Evolutionary conservation across 2,113 vertebrate genomes (phyloP).

Genomic region (Pungitius pungitius): DNA sequence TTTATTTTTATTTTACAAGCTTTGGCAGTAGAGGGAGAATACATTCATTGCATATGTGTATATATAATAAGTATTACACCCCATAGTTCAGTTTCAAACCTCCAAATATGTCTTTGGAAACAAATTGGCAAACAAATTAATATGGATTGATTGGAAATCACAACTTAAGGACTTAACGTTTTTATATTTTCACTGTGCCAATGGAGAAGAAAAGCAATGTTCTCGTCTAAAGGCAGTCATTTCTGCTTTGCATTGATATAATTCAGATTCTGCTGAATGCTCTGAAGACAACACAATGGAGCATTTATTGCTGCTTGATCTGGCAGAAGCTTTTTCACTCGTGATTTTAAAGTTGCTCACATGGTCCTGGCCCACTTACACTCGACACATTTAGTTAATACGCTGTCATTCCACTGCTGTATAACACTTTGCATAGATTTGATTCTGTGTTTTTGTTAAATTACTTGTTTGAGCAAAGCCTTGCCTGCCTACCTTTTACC

Average conservation of each 20-base stretch:
- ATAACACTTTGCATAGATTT: neutral
- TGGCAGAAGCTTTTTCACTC: slow-evolving; percentile 30
- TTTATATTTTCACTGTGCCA: neutral
- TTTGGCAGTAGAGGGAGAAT: neutral
- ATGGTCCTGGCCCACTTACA: slow-evolving; percentile 8
- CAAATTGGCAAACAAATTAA: neutral
- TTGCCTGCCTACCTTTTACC: slow-evolving; percentile 48
- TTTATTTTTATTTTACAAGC: neutral
- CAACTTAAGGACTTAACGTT: neutral
- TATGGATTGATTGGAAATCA: neutral
- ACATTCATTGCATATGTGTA: too few species aligned
- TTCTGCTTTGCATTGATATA: neutral
- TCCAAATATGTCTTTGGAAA: neutral
- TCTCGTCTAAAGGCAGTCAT: neutral
- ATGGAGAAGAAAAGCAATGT: neutral
- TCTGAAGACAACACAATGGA: neutral
- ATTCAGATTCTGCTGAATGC: slow-evolving; percentile 2
- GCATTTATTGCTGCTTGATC: slow-evolving; percentile 15
- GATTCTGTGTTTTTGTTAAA: neutral
- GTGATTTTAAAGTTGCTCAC: slow-evolving; percentile 38
- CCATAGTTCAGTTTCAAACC: neutral
- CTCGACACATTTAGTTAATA: neutral
- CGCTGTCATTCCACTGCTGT: neutral
- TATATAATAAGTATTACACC: neutral
- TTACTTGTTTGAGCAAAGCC: neutral